Base-by-base conservation (phyloP, 2,888 invertebrate genomes). In the Polymixis lichenea region DNA sequence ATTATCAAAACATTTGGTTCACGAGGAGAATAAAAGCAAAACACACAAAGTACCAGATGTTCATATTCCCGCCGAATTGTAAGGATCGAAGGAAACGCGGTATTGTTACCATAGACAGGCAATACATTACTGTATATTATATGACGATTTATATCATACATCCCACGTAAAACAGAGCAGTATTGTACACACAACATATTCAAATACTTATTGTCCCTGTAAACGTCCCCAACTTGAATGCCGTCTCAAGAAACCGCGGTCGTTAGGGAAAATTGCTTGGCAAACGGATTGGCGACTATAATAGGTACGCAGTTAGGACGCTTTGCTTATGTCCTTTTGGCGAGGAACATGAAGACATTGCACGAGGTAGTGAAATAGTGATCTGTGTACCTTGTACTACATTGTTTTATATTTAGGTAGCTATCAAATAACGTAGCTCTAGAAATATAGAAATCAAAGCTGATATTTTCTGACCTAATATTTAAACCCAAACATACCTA, bases 31-130 rank as follows among this genome's bases (percentile, higher is more conserved):
- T 76, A 80, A 86, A 81, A 82, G 82, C 86, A 82, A 78, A 80
- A 78, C 84, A 80, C 77, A 86, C 77, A 82, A 84, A 84, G 78
- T 82, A 84, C 70, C 86, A 86, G 86, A 76, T 86, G 86, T 77
- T 86, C 78, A 72, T 72, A 38, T 86, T 86, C 86, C 86, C 86
- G 73, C 68, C 72, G 75, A 80, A 80, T 86, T 75, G 77, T 75
- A 79, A 67, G 69, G 69, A 84, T 80, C 80, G 82, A 78, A 58
- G 43, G 73, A 75, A 80, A 71, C 74, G 68, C 71, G 64, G 43
- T 68, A 77, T 86, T 84, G 84, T 84, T 71, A 51, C 49, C 71
- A 76, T 76, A 83, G 72, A 75, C 72, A 58, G 58, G 69, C 69
- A 55, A 75, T 79, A 75, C 66, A 66, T 66, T 72, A 72, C 25